Evolutionary conservation across 2,113 vertebrate genomes (phyloP).

Genomic region (Cebus imitator): DNA sequence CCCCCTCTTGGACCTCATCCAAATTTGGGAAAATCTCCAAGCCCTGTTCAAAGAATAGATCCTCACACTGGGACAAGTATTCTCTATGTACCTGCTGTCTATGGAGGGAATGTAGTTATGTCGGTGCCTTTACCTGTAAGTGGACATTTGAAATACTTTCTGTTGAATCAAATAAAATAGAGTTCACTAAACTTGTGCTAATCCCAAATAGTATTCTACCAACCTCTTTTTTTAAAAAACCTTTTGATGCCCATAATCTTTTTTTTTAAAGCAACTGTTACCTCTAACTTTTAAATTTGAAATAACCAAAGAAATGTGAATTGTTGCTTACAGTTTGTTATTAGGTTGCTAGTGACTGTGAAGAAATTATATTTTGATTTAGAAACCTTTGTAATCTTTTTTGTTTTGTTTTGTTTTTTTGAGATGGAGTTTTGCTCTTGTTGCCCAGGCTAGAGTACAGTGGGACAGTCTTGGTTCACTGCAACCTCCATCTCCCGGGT

Average conservation of each 20-base stretch:
- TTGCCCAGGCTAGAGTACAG: no score
- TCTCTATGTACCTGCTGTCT: constrained; percentile 98
- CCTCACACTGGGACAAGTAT: constrained; percentile 98
- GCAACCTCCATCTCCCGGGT: no score
- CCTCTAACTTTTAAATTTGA: constrained; percentile 28
- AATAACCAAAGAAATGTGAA: neutral
- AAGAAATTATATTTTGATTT: constrained; percentile 44
- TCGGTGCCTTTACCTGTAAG: constrained; percentile 98
- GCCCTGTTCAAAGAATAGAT: constrained; percentile 98
- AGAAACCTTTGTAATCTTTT: constrained; percentile 18
- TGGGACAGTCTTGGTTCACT: no score
- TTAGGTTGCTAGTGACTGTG: neutral
- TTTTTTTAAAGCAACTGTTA: constrained; percentile 7
- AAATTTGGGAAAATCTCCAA: constrained; percentile 96
- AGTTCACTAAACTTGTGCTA: neutral
- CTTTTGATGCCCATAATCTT: neutral
- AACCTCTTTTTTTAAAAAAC: neutral
- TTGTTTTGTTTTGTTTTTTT: no score
- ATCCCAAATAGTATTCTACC: neutral
- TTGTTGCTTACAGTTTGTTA: constrained; percentile 19
- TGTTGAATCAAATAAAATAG: neutral
- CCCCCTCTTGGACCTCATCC: constrained; percentile 90
- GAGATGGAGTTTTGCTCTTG: no score
- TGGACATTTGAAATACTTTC: constrained; percentile 60
- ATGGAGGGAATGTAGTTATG: constrained; percentile 99